phyloP scores from a whole-genome alignment of 1,140 invertebrate species.

The Drosophila auraria region DNA sequence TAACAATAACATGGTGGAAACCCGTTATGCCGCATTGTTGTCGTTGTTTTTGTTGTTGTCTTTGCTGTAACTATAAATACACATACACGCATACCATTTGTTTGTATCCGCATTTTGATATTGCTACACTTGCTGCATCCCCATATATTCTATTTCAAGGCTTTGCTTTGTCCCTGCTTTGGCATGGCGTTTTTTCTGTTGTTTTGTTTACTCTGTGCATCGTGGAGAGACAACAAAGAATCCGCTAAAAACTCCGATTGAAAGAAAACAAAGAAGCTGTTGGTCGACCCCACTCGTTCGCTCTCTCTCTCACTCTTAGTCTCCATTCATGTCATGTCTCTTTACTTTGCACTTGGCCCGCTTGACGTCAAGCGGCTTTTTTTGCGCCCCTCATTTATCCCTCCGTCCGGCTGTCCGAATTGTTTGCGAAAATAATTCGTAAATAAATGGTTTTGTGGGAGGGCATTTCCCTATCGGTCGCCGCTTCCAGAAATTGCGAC shows the following conservation, averaged over 20 bases:
- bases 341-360: constrained; percentile 64
- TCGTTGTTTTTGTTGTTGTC: constrained; percentile 18
- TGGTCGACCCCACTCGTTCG: constrained; percentile 1
- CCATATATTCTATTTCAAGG: constrained; percentile 67
- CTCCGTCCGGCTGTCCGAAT: constrained; percentile 17
- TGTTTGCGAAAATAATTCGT: constrained; percentile 62
- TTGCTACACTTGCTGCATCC: constrained; percentile 55
- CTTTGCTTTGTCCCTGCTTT: constrained; percentile 62
- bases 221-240: constrained; percentile 62
- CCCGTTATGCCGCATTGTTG: constrained; percentile 37
- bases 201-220: constrained; percentile 61
- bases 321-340: constrained; percentile 58
- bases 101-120: constrained; percentile 30
- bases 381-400: constrained; percentile 9
- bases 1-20: constrained; percentile 50
- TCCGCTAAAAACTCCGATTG: constrained; percentile 56
- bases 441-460: constrained; percentile 60
- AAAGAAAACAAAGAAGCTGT: constrained; percentile 45
- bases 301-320: neutral
- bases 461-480: constrained; percentile 73
- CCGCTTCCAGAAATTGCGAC: constrained; percentile 75
- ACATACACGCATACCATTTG: constrained; percentile 30
- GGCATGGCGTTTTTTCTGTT: constrained; percentile 28
- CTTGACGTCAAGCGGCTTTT: constrained; percentile 70
- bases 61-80: constrained; percentile 35